A percentile compares a stretch with the other conserved stretches of the same genome.
phyloP scores from a whole-genome alignment of 2,888 invertebrate species.

The Drosophila nr. fundita region DNA sequence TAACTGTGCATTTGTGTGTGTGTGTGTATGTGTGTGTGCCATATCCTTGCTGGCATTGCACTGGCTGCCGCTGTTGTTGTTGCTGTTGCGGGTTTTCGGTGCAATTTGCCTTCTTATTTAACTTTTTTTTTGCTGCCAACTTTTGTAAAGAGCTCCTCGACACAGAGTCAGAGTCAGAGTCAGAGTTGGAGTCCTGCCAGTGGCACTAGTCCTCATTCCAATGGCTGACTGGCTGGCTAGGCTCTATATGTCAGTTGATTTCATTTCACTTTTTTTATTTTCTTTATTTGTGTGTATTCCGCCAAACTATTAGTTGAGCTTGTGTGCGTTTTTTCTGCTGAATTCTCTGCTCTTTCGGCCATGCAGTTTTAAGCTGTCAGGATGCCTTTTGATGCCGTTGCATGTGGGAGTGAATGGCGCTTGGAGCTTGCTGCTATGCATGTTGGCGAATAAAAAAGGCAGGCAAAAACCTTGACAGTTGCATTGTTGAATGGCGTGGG shows the following conservation, averaged over 20 bases:
- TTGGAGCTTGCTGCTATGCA: neutral
- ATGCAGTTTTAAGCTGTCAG: constrained; percentile 39
- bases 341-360: constrained; percentile 35
- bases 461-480: constrained; percentile 73
- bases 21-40: constrained; percentile 41
- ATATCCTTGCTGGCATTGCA: constrained; percentile 72
- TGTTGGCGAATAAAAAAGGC: constrained; percentile 15
- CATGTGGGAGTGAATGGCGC: constrained; percentile 35
- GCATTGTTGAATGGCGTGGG: constrained; percentile 74
- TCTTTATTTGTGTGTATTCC: constrained; percentile 12
- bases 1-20: constrained; percentile 35
- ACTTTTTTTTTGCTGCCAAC: constrained; percentile 45
- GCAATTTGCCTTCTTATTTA: constrained; percentile 73
- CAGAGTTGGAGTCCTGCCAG: constrained; percentile 14
- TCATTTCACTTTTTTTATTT: constrained; percentile 75
- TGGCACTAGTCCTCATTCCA: constrained; percentile 13
- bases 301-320: constrained; percentile 74
- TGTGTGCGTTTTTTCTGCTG: constrained; percentile 44
- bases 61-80: constrained; percentile 56
- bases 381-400: constrained; percentile 52
- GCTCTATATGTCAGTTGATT: constrained; percentile 80
- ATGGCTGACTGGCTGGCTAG: constrained; percentile 15
- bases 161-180: neutral
- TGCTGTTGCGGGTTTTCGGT: constrained; percentile 71
- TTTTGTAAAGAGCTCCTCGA: constrained; percentile 53